A percentile compares a stretch with the other conserved stretches of the same genome.
Evolutionary conservation across 2,113 vertebrate species (phyloP).

Genomic region (Dicentrarchus labrax): DNA sequence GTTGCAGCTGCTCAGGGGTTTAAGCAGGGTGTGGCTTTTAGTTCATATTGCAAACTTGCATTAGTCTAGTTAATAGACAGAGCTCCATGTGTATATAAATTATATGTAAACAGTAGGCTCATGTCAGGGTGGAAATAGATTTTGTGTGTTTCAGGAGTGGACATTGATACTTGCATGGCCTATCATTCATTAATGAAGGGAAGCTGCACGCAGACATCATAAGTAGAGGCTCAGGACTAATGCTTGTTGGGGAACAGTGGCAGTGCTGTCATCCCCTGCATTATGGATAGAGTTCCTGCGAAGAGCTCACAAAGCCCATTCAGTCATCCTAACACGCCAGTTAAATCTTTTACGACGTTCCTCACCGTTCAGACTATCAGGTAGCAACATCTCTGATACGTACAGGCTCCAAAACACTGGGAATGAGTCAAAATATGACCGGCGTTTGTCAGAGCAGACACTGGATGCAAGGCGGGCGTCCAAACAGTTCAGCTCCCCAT

Average conservation of each 20-base stretch:
- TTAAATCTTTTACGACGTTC: slow-evolving; percentile 82
- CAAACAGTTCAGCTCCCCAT: background rate
- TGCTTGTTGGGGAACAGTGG: slow-evolving; percentile 67
- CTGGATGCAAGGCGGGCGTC: slow-evolving; percentile 1
- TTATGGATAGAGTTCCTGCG: slow-evolving; percentile 80
- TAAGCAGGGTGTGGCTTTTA: slow-evolving; percentile 53
- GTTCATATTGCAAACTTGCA: slow-evolving; percentile 56
- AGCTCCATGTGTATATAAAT: slow-evolving; percentile 10
- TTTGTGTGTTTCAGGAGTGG: slow-evolving; percentile 19
- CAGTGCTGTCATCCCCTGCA: slow-evolving; percentile 77
- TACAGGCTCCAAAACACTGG: slow-evolving; percentile 28
- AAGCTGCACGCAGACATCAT: slow-evolving; percentile 62
- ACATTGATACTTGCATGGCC: slow-evolving; percentile 46
- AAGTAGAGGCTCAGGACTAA: slow-evolving; percentile 63
- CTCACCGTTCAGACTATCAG: slow-evolving; percentile 70
- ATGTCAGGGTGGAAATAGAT: slow-evolving; percentile 21
- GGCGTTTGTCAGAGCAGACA: background rate
- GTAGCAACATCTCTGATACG: slow-evolving; percentile 57
- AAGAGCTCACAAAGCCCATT: slow-evolving; percentile 74
- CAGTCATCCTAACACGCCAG: slow-evolving; percentile 69
- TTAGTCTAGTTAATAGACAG: slow-evolving; percentile 35
- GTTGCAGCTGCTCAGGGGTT: slow-evolving; percentile 58
- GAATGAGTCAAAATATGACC: slow-evolving; percentile 35
- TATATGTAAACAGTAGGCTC: slow-evolving; percentile 9
- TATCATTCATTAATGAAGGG: slow-evolving; percentile 73